Evolutionary conservation across 2,113 vertebrate genomes (phyloP).

Genomic region (Cyrtonyx montezumae): DNA sequence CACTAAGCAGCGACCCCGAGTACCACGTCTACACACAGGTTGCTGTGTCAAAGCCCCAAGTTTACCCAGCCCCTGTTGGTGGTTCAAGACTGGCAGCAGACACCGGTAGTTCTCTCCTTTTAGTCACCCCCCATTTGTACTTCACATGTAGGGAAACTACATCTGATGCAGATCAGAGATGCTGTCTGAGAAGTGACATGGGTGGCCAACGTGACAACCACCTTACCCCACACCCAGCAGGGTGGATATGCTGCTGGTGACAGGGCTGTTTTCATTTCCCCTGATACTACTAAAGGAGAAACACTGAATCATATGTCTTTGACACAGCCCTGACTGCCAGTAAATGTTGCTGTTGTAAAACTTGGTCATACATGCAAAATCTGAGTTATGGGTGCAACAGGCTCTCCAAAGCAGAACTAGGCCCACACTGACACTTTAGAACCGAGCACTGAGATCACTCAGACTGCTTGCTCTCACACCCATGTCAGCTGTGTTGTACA

Average conservation of each 20-base stretch:
- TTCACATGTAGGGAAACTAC: background rate
- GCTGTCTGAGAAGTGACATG: background rate
- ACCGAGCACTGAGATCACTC: background rate
- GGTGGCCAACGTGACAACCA: background rate
- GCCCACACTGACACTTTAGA: background rate
- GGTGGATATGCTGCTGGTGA: background rate
- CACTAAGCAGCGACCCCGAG: background rate
- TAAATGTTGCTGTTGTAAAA: background rate
- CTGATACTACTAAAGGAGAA: background rate
- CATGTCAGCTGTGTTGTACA: background rate
- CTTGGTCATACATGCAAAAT: background rate
- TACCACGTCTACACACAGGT: background rate
- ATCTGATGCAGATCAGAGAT: background rate
- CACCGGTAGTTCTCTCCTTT: background rate
- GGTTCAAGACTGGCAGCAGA: background rate
- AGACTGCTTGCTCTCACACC: background rate
- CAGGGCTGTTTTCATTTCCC: slow-evolving; percentile 14
- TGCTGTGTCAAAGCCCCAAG: background rate
- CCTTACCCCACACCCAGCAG: background rate
- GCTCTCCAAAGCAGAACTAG: background rate
- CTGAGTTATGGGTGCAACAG: background rate
- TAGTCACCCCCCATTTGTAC: background rate
- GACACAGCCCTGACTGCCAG: background rate
- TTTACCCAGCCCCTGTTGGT: background rate
- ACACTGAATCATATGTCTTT: background rate